phyloP scores from a whole-genome alignment of 2,797 vertebrate species.

The Poeciliopsis gracilis region DNA sequence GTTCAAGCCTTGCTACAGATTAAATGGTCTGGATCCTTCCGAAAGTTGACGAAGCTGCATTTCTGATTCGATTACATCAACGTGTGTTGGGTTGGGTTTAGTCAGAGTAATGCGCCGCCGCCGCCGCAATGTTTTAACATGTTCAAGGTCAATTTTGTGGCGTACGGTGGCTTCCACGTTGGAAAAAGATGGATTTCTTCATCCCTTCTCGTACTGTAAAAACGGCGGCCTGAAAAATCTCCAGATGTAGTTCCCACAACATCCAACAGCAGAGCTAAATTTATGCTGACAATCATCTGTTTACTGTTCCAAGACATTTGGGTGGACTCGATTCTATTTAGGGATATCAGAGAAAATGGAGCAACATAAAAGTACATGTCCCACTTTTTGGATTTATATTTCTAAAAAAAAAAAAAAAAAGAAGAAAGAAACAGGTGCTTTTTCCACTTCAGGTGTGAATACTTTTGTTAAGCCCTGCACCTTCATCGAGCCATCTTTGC shows the following conservation, averaged over 20 bases:
- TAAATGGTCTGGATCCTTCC: no score
- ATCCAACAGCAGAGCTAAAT: neutral
- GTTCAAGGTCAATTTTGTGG: no score
- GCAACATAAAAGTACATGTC: neutral
- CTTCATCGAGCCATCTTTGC: conserved; percentile 60
- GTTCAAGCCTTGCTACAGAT: no score
- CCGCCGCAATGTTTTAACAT: no score
- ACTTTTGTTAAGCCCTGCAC: neutral
- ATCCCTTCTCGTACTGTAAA: neutral
- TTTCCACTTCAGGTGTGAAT: neutral
- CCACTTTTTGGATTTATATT: neutral
- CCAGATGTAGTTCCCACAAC: neutral
- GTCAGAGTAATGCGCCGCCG: no score
- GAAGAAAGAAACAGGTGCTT: neutral
- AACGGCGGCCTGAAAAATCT: neutral
- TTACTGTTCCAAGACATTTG: neutral
- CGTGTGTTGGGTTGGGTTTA: no score
- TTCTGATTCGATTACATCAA: no score
- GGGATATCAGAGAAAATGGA: neutral
- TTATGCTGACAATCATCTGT: neutral
- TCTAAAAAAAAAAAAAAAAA: neutral
- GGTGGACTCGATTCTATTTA: neutral
- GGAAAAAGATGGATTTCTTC: neutral
- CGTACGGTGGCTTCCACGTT: no score
- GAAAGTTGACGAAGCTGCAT: no score